Evolutionary conservation across 2,888 invertebrate genomes (phyloP).

Genomic region (Zaprionus bogoriensis): DNA sequence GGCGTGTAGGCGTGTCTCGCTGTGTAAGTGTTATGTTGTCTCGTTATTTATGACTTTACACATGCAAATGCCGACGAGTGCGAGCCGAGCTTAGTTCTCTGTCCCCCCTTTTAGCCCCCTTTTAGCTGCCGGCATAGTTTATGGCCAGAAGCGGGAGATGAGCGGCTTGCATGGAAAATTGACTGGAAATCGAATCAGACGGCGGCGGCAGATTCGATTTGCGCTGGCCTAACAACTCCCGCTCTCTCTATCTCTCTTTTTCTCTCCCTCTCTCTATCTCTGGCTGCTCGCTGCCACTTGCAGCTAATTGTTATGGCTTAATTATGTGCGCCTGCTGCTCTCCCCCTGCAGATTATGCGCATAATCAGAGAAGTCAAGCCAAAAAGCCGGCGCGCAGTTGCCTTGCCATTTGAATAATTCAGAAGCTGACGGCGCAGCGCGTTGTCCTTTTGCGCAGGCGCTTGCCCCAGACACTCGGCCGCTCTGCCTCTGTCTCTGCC

Average conservation of each 20-base stretch:
- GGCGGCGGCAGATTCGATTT: conserved; percentile 66
- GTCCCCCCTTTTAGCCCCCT: conserved; percentile 43
- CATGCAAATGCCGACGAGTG: conserved; percentile 79
- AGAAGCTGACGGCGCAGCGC: conserved; percentile 62
- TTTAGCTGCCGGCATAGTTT: conserved; percentile 72
- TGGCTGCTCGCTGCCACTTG: conserved; percentile 16
- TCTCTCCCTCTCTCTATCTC: no score
- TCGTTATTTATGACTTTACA: conserved; percentile 80
- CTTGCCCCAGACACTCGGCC: conserved; percentile 23
- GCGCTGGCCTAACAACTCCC: background rate
- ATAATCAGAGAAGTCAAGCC: conserved; percentile 78
- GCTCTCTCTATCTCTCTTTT: no score
- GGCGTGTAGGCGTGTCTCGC: conserved; percentile 1
- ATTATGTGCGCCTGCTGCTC: conserved; percentile 39
- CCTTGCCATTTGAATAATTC: conserved; percentile 78
- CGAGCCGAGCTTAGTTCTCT: conserved; percentile 67
- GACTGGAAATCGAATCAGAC: conserved; percentile 73
- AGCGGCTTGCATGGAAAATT: conserved; percentile 74
- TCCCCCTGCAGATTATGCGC: conserved; percentile 76
- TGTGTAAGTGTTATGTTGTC: conserved; percentile 71
- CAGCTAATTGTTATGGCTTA: conserved; percentile 73
- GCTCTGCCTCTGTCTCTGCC: background rate
- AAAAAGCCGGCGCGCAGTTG: conserved; percentile 67
- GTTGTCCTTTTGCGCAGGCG: conserved; percentile 76
- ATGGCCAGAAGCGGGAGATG: conserved; percentile 72